These are phyloP conservation scores for Yponomeuta malinellus DNA, from an alignment of 2,888 invertebrate genomes.

Conservation along the genomic window DNA sequence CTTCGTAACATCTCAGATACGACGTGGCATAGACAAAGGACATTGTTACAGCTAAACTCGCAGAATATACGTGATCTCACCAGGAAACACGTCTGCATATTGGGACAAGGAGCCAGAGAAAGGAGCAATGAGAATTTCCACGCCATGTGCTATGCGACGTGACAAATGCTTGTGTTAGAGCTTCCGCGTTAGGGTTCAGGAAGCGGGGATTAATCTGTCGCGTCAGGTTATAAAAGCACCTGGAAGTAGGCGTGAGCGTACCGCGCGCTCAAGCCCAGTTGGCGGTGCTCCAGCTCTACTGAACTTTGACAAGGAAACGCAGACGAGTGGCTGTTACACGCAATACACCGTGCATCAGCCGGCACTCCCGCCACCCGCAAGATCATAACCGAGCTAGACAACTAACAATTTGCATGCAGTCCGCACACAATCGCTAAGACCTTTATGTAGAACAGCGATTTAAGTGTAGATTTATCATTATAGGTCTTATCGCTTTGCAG, in stretches of 20 bases:
- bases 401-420: background rate
- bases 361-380: slow-evolving; percentile 19
- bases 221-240: slow-evolving; percentile 32
- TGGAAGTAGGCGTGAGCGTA: slow-evolving; percentile 46
- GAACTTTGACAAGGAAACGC: slow-evolving; percentile 67
- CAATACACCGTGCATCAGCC: slow-evolving; percentile 26
- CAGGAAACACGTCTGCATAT: slow-evolving; percentile 49
- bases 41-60: slow-evolving; percentile 33
- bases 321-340: slow-evolving; percentile 48
- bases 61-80: slow-evolving; percentile 58
- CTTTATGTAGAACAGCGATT: background rate
- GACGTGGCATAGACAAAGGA: slow-evolving; percentile 45
- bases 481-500: slow-evolving; percentile 8
- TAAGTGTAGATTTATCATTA: background rate
- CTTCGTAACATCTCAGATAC: slow-evolving; percentile 41
- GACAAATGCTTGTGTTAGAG: slow-evolving; percentile 10
- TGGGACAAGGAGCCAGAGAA: slow-evolving; percentile 39
- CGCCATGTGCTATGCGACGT: background rate
- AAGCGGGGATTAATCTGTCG: slow-evolving; percentile 11
- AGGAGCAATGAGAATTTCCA: slow-evolving; percentile 46
- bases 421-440: background rate
- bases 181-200: slow-evolving; percentile 9
- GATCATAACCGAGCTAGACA: background rate
- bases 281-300: slow-evolving; percentile 67
- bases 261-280: slow-evolving; percentile 44